These are phyloP conservation scores for Caenorhabditis doughertyi DNA, from an alignment of 2,888 invertebrate species.

Conservation along the genomic window DNA sequence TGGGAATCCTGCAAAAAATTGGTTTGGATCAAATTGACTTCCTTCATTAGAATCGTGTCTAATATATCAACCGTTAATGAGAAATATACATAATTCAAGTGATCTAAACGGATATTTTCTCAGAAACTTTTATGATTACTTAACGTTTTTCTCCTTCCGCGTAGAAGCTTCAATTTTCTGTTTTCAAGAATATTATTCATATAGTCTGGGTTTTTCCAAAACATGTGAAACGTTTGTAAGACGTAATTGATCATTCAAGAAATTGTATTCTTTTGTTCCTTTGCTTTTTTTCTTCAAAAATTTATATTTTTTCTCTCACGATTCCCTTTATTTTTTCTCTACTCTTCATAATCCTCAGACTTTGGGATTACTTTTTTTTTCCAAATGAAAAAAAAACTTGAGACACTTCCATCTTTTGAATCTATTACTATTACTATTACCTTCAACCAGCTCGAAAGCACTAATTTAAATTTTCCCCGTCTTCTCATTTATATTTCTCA, in stretches of 20 bases:
- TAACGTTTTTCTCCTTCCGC: too few species aligned
- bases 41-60: too few species aligned
- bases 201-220: too few species aligned
- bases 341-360: background rate
- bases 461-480: constrained; percentile 16
- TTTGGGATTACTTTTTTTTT: background rate
- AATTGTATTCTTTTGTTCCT: background rate
- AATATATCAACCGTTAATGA: background rate
- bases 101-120: too few species aligned
- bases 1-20: background rate
- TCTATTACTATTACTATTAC: background rate
- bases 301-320: background rate
- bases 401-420: background rate
- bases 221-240: too few species aligned
- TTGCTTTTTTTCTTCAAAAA: background rate
- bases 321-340: background rate
- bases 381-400: background rate
- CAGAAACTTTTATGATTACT: too few species aligned
- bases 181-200: too few species aligned
- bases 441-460: constrained; percentile 1
- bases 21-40: background rate
- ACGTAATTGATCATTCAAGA: constrained; percentile 32
- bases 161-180: too few species aligned
- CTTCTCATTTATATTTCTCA: background rate
- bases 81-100: too few species aligned